Evolutionary conservation across 2,797 vertebrate species (phyloP), one percentile per base, ranked within the genome.

Genomic region (Pangasius djambal): DNA sequence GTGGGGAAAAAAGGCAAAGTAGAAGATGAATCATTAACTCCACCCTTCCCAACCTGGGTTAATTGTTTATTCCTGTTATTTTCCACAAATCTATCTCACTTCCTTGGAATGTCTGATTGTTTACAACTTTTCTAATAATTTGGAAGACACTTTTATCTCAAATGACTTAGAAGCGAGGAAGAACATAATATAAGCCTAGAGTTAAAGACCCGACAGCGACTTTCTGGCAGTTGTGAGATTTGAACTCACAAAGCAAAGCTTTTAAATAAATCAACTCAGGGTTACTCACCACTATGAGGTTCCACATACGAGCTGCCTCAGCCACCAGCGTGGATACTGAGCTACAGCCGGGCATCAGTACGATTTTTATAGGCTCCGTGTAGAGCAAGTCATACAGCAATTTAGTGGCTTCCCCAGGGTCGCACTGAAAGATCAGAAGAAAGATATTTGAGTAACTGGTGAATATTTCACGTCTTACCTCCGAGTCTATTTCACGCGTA

Each of bases 281-380:
- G 61, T 50, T 55, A 88, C 90, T 28, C 67, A 96, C 96, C 95
- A 96, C 96, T 6, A 97, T 97, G 88, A 97, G 96, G 92, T 97
- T 96, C 96, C 96, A 97, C 96, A 97, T 97, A 25, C 97, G 94
- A 0, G 97, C 97, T 0, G 97, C 96, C 89, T 97, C 97, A 0
- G 97, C 97, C 92, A 98, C 97, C 74, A 98, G 93, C 0, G 97
- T 98, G 88, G 98, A 98, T 50, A 98, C 97, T 0, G 96, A 97
- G 91, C 97, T 98, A 92, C 98, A 97, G 37, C 96, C 95, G 0
- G 96, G 97, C 96, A 97, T 96, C 83, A 96, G 94, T 90, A 96
- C 96, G 75, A 97, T 97, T 95, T 97, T 97, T 94, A 97, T 97
- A 25, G 97, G 97, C 89, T 97, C 96, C 0, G 96, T 97, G 94